Percentiles rank a stretch among this genome's conserved stretches.
phyloP scores from a whole-genome alignment of 2,888 invertebrate species.

The Zaprionus lineosus region DNA sequence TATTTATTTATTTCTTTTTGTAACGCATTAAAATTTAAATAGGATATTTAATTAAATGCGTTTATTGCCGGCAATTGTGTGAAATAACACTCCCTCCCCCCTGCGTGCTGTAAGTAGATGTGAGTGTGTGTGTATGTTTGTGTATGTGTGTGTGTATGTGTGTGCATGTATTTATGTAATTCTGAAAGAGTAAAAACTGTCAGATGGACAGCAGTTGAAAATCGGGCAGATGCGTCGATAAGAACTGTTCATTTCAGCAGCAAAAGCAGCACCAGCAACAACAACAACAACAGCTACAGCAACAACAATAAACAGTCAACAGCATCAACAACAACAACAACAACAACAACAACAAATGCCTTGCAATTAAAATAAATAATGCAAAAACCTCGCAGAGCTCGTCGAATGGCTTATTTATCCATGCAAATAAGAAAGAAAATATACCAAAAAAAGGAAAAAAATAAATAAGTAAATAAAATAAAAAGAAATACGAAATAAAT shows the following conservation, averaged over 20 bases:
- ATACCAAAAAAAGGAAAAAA: background rate
- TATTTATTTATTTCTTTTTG: conserved; percentile 21
- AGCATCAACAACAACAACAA: background rate
- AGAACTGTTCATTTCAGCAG: conserved; percentile 26
- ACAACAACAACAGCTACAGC: conserved; percentile 30
- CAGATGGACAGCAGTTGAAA: conserved; percentile 13
- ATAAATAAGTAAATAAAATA: conserved; percentile 17
- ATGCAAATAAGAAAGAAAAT: background rate
- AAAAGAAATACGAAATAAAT: too few relatives aligned
- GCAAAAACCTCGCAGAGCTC: background rate
- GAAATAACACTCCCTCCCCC: conserved; percentile 25
- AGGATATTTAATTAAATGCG: conserved; percentile 66
- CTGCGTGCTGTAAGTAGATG: too few relatives aligned
- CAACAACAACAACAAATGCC: conserved; percentile 7
- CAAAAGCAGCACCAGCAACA: conserved; percentile 31
- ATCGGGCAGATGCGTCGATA: conserved; percentile 31
- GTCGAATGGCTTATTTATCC: background rate
- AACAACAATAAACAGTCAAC: background rate
- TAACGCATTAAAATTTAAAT: conserved; percentile 52
- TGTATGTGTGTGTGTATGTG: background rate
- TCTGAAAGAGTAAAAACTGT: conserved; percentile 20
- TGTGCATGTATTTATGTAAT: conserved; percentile 8
- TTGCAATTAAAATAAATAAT: conserved; percentile 22
- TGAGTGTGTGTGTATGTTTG: background rate
- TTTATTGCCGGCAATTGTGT: conserved; percentile 41